Evolutionary conservation across 2,888 invertebrate genomes (phyloP).

Genomic region (Leptinotarsa tumamoca): DNA sequence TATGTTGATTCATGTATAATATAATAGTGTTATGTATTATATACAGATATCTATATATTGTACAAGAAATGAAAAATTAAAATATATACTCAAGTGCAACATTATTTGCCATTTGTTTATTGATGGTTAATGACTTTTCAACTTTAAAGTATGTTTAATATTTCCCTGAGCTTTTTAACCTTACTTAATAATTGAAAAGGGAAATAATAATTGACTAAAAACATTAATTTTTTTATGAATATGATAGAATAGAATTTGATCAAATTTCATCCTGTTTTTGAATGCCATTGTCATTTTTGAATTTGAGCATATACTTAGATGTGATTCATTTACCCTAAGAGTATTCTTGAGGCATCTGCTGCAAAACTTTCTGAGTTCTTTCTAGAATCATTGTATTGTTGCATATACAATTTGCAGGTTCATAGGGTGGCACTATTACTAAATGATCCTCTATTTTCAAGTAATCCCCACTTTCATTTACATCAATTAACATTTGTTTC

Average conservation of each 20-base stretch:
- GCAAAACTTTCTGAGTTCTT: conserved; percentile 61
- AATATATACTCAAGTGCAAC: conserved; percentile 1
- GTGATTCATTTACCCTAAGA: neutral
- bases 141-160: too few relatives aligned
- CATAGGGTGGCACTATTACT: conserved; percentile 64
- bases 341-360: conserved; percentile 59
- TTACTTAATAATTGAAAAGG: too few relatives aligned
- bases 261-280: neutral
- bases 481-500: conserved; percentile 59
- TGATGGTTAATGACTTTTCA: neutral
- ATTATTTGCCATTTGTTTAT: neutral
- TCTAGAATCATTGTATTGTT: conserved; percentile 64
- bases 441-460: conserved; percentile 62
- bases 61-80: conserved; percentile 1
- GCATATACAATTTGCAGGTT: conserved; percentile 61
- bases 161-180: too few relatives aligned
- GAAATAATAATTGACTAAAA: too few relatives aligned
- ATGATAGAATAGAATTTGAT: too few relatives aligned
- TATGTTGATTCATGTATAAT: conserved; percentile 30
- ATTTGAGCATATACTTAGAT: neutral
- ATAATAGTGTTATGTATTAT: conserved; percentile 35
- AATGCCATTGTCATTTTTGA: too few relatives aligned
- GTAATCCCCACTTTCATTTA: conserved; percentile 59
- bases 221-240: too few relatives aligned
- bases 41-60: conserved; percentile 34